A percentile compares a stretch with the other conserved stretches of the same genome.
Evolutionary conservation across 2,113 vertebrate genomes (phyloP).

Genomic region (Heterotis niloticus): DNA sequence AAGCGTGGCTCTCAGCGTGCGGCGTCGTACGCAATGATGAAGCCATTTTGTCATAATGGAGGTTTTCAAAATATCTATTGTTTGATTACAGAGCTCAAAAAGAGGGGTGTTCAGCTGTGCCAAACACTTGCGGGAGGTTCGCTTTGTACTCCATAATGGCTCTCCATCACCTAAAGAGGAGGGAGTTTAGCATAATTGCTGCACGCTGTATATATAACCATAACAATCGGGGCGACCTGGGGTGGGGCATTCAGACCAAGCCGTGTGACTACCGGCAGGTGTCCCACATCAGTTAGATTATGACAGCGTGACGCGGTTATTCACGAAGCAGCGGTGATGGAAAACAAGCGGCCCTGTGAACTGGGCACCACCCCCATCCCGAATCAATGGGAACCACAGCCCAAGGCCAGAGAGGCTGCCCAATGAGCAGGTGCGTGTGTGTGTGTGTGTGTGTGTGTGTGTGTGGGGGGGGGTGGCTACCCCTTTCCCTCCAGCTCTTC

Average conservation of each 20-base stretch:
- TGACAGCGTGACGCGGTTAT: slow-evolving; percentile 4
- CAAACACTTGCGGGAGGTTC: not conserved
- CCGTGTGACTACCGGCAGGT: slow-evolving; percentile 14
- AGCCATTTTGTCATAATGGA: not conserved
- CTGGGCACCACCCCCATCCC: not conserved
- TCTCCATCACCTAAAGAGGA: slow-evolving; percentile 21
- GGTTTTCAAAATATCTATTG: slow-evolving; percentile 26
- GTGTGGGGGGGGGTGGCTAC: not conserved
- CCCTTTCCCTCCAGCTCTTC: not conserved
- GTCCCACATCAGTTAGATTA: slow-evolving; percentile 14
- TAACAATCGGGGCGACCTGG: not conserved
- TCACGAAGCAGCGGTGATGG: not conserved
- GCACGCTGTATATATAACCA: slow-evolving; percentile 21
- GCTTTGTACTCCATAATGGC: slow-evolving; percentile 7
- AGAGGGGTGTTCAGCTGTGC: slow-evolving; percentile 11
- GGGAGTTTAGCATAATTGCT: slow-evolving; percentile 12
- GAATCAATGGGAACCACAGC: not conserved
- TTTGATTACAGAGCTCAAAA: slow-evolving; percentile 18
- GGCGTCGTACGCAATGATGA: not conserved
- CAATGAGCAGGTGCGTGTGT: not conserved
- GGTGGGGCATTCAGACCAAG: not conserved
- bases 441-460: not conserved
- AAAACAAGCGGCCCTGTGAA: not conserved
- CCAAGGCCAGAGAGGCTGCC: not conserved
- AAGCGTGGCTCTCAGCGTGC: too few species aligned